Evolutionary conservation across 2,888 invertebrate genomes (phyloP).

Genomic region (Drosophila cognata): DNA sequence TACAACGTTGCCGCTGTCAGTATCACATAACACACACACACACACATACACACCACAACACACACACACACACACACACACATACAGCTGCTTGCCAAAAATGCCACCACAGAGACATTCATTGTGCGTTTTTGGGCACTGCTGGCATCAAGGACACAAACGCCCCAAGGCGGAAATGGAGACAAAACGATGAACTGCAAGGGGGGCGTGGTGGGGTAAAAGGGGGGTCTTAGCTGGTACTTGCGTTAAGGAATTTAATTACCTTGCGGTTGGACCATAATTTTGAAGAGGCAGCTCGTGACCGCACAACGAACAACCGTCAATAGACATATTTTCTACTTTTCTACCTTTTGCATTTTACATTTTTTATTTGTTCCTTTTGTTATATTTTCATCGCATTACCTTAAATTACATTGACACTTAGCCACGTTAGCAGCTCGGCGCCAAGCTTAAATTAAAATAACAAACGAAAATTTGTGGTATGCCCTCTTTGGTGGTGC

Average conservation of each 20-base stretch:
- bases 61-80: constrained; percentile 1
- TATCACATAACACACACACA: constrained; percentile 14
- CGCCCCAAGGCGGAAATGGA: constrained; percentile 25
- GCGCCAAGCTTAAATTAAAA: constrained; percentile 12
- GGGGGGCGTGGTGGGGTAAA: background rate
- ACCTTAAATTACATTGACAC: constrained; percentile 57
- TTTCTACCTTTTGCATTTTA: constrained; percentile 18
- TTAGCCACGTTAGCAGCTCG: constrained; percentile 27
- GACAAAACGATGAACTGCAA: constrained; percentile 12
- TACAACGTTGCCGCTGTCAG: constrained; percentile 49
- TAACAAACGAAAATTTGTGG: background rate
- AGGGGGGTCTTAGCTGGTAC: constrained; percentile 17
- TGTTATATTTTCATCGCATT: constrained; percentile 58
- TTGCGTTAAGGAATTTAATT: constrained; percentile 72
- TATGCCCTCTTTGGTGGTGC: background rate
- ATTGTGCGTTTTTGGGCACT: constrained; percentile 59
- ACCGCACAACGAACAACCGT: constrained; percentile 25
- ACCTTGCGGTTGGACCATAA: constrained; percentile 70
- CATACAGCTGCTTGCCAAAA: constrained; percentile 22
- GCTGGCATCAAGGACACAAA: constrained; percentile 57
- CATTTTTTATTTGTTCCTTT: constrained; percentile 9
- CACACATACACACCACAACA: constrained; percentile 3
- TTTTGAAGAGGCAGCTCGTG: constrained; percentile 45
- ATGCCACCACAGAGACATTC: constrained; percentile 67
- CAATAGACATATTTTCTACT: constrained; percentile 36